Evolutionary conservation across 2,797 vertebrate species (phyloP).

Genomic region (Carapus acus): DNA sequence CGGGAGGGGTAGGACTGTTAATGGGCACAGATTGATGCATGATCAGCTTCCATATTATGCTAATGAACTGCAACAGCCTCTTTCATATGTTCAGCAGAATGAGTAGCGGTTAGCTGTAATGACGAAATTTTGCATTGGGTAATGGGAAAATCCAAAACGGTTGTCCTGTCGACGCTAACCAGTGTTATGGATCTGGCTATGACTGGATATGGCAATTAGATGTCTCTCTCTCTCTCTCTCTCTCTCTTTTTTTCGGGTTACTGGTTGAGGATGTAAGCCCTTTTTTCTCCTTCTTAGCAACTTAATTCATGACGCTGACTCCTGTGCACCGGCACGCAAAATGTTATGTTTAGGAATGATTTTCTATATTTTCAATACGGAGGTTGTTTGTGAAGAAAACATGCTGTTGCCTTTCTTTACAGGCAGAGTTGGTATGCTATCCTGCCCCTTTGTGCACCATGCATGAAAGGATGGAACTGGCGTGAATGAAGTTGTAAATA

Average conservation of each 20-base stretch:
- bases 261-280: no score
- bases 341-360: slow-evolving; percentile 10
- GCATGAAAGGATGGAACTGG: no score
- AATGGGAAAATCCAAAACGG: slow-evolving; percentile 40
- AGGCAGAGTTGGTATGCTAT: no score
- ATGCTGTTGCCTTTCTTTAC: no score
- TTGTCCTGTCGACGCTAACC: slow-evolving; percentile 31
- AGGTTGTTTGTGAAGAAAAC: no score
- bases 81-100: slow-evolving; percentile 63
- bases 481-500: no score
- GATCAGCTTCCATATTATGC: slow-evolving; percentile 59
- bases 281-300: slow-evolving; percentile 9
- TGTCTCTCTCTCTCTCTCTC: slow-evolving; percentile 17
- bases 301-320: slow-evolving; percentile 4
- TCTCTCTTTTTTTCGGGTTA: no score
- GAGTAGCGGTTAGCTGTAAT: slow-evolving; percentile 56
- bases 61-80: slow-evolving; percentile 52
- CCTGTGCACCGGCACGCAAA: slow-evolving; percentile 17
- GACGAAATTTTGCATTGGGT: slow-evolving; percentile 50
- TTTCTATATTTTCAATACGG: slow-evolving; percentile 17
- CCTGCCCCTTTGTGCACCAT: no score
- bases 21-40: slow-evolving; percentile 61
- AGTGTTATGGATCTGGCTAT: slow-evolving; percentile 24
- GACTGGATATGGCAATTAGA: slow-evolving; percentile 26
- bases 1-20: slow-evolving; percentile 23